Evolutionary conservation across 1,140 invertebrate species (phyloP), one percentile per base, ranked within the genome.

Genomic region (Drosophila kohkoa): DNA sequence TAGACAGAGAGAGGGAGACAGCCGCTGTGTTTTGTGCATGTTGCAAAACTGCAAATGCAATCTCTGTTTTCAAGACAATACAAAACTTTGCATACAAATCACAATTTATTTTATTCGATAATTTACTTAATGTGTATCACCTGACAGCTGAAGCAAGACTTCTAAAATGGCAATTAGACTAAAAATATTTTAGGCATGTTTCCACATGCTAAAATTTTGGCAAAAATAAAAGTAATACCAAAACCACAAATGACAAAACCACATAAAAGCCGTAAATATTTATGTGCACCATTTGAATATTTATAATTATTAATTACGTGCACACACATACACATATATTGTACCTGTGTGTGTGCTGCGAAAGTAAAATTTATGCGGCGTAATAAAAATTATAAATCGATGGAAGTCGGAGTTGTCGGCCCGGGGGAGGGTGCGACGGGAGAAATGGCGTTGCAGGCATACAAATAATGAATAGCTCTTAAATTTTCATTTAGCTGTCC

Each of bases 401-500:
- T 68, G 63, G 20, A 25, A 11, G 7, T 3, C 15, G 49, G 4
- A 52, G 45, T 8, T 13, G n/a, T 2, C 5, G 25, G 45, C 2
- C 46, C 16, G n/a, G 28, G 30, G 16, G 10, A 28, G 10, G 10
- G 49, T n/a, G 8, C 5, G 6, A 55, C 30, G n/a, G 6, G 41
- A 15, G 11, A 63, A 63, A 63, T 25, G 32, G 15, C 32, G 15
- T 38, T 15, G 15, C 32, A 28, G 76, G 58, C 75, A 62, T 68
- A 80, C 79, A 79, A 83, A 83, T 81, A 85, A 85, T 85, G 81
- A 75, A 85, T n/a, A 65, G 73, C 81, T 77, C 81, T 81, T 85
- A 74, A 85, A 85, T 85, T 85, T 85, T 85, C 81, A 85, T 85
- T 85, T 75, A 57, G 62, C 13, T 69, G 67, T 51, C 38, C 79